A percentile compares a stretch with the other conserved stretches of the same genome.
Conservation (phyloP, 2,888 invertebrate species). For the Pseudolycoriella hygida region DNA sequence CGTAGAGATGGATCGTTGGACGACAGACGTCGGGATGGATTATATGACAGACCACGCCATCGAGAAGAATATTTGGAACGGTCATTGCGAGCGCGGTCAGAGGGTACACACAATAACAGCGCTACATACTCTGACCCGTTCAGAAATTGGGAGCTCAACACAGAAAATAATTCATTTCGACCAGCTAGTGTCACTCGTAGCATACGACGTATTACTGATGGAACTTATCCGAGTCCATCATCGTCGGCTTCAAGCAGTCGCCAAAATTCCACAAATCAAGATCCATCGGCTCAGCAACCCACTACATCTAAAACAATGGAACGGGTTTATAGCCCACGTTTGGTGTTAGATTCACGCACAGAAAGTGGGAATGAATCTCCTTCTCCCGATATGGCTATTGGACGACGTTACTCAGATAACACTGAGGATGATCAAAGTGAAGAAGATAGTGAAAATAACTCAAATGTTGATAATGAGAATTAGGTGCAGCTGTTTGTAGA, state of each 20-base stretch:
- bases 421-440: conserved; percentile 9
- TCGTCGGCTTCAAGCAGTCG: neutral
- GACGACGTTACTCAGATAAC: conserved; percentile 7
- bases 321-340: neutral
- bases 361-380: conserved; percentile 2
- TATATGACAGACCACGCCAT: neutral
- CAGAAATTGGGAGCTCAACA: conserved; percentile 25
- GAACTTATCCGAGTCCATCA: conserved; percentile 7
- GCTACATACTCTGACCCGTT: conserved; percentile 16
- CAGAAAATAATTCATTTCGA: conserved; percentile 24
- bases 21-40: neutral
- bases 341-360: neutral
- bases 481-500: too few species aligned
- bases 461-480: too few species aligned
- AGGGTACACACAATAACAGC: conserved; percentile 17
- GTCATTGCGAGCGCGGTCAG: conserved; percentile 23
- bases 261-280: neutral
- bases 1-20: neutral
- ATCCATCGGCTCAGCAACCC: neutral
- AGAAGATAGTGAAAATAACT: neutral
- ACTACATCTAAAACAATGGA: neutral
- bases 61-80: neutral
- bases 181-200: conserved; percentile 13
- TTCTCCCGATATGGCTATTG: conserved; percentile 1
- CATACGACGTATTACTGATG: conserved; percentile 10